Evolutionary conservation across 2,113 vertebrate genomes (phyloP).

Genomic region (Scomber colias): DNA sequence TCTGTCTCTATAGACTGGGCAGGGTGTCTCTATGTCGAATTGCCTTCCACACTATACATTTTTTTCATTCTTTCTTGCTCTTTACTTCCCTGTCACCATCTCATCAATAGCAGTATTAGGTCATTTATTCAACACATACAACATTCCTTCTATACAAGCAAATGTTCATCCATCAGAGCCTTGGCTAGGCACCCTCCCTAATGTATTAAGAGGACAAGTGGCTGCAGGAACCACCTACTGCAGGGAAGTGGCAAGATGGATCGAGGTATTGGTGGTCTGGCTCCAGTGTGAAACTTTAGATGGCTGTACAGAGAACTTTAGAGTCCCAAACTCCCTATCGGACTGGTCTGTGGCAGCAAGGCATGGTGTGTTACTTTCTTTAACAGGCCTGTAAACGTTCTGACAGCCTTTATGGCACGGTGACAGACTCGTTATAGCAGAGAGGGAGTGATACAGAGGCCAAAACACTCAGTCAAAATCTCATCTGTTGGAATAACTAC

Average conservation of each 20-base stretch:
- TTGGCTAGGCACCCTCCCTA: conserved; percentile 19
- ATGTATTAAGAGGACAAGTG: conserved; percentile 54
- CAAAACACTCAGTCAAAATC: conserved; percentile 65
- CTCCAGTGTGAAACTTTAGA: conserved; percentile 66
- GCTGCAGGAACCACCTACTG: conserved; percentile 53
- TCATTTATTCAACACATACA: conserved; percentile 51
- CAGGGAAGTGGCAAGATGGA: conserved; percentile 38
- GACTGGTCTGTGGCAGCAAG: conserved; percentile 54
- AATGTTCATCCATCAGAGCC: conserved; percentile 41
- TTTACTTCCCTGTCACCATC: conserved; percentile 45
- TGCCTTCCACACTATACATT: conserved; percentile 41
- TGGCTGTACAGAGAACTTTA: conserved; percentile 54
- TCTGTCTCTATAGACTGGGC: conserved; percentile 56
- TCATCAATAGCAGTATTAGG: conserved; percentile 29
- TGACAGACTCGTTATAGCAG: conserved; percentile 72
- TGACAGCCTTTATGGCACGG: conserved; percentile 73
- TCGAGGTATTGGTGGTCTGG: conserved; percentile 68
- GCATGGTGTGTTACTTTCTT: conserved; percentile 71
- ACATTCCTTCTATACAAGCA: conserved; percentile 11
- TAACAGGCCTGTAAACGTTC: conserved; percentile 77
- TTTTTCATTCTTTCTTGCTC: conserved; percentile 29
- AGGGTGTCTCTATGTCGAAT: conserved; percentile 41
- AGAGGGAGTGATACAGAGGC: conserved; percentile 65
- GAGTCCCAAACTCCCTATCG: conserved; percentile 59
- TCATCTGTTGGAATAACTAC: conserved; percentile 67